These are phyloP conservation scores for Heloderma charlesbogerti DNA, from an alignment of 2,113 vertebrate genomes.

Conservation along the genomic window DNA sequence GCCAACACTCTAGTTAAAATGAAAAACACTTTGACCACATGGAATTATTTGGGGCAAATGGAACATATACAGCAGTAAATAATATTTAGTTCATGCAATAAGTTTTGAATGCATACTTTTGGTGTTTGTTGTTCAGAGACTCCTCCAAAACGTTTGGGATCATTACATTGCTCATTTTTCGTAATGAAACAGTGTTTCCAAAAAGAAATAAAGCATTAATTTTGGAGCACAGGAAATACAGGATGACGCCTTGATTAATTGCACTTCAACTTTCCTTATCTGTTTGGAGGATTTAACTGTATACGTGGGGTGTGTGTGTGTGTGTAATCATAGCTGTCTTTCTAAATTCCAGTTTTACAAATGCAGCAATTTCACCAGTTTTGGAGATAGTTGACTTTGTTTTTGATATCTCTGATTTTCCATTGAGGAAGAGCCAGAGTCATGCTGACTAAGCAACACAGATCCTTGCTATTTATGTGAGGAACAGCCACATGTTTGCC, in stretches of 20 bases:
- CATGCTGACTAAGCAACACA: neutral
- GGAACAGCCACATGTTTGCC: neutral
- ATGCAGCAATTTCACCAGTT: neutral
- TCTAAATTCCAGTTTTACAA: neutral
- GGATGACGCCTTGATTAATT: neutral
- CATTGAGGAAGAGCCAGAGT: neutral
- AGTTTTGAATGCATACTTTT: constrained; percentile 29
- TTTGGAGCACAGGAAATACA: neutral
- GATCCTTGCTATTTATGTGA: neutral
- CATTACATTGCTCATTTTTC: neutral
- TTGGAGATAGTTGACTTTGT: neutral
- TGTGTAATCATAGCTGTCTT: neutral
- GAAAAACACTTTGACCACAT: neutral
- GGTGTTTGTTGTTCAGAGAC: rapidly evolving
- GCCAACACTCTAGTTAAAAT: neutral
- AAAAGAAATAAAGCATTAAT: neutral
- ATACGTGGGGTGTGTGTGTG: neutral
- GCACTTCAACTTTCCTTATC: constrained; percentile 9
- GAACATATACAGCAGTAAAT: neutral
- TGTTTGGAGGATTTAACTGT: neutral
- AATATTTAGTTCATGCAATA: neutral
- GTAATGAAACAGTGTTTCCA: neutral
- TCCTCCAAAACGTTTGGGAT: neutral
- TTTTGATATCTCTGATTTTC: neutral
- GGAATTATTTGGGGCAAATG: rapidly evolving